Percentiles rank a stretch among this genome's conserved stretches.
Evolutionary conservation across 2,888 invertebrate genomes (phyloP).

Genomic region (Polyommatus iphigenia): DNA sequence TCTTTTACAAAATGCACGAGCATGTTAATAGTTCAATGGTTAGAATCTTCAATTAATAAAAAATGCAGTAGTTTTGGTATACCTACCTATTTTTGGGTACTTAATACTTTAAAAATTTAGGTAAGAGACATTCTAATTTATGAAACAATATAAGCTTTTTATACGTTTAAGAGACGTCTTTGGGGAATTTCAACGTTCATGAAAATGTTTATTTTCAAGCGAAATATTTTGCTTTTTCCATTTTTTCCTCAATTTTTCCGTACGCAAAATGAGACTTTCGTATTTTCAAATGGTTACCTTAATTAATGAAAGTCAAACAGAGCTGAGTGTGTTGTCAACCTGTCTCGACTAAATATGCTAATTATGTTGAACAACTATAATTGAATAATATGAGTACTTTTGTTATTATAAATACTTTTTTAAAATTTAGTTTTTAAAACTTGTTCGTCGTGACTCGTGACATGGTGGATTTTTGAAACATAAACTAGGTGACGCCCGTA

Average conservation of each 20-base stretch:
- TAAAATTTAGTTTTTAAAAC: too few relatives aligned
- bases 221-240: neutral
- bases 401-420: too few relatives aligned
- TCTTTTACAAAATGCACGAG: too few relatives aligned
- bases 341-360: neutral
- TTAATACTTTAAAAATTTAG: neutral
- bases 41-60: too few relatives aligned
- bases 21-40: too few relatives aligned
- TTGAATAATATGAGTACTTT: neutral
- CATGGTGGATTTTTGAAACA: too few relatives aligned
- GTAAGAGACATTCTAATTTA: neutral
- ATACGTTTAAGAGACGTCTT: neutral
- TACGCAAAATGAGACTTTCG: neutral
- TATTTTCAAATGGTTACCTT: neutral
- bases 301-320: conserved; percentile 1
- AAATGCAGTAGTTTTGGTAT: neutral
- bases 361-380: neutral
- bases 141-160: neutral
- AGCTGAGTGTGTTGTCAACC: neutral
- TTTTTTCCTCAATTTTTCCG: neutral
- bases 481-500: too few relatives aligned
- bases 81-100: too few relatives aligned
- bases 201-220: neutral
- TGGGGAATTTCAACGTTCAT: neutral
- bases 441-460: too few relatives aligned